These are phyloP conservation scores for Osedax fenrisi DNA, from an alignment of 2,888 invertebrate genomes.

Conservation along the genomic window DNA sequence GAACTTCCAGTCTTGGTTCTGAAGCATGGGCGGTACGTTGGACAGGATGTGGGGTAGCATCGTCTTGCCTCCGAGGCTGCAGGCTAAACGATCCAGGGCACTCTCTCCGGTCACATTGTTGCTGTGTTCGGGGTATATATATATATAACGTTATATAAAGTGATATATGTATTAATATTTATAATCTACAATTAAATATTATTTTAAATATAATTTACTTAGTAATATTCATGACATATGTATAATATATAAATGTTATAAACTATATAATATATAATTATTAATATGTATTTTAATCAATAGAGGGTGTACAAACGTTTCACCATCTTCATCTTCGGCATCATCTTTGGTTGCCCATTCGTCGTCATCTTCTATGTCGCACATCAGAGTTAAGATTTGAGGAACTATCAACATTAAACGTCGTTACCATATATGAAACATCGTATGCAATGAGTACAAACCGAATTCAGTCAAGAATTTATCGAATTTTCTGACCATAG, in stretches of 20 bases:
- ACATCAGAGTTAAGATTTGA: constrained; percentile 60
- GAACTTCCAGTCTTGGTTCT: constrained; percentile 56
- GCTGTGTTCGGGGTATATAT: constrained; percentile 52
- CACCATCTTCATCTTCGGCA: constrained; percentile 63
- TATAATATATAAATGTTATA: background rate
- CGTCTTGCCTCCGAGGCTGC: constrained; percentile 82
- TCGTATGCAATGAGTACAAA: no score
- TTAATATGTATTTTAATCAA: no score
- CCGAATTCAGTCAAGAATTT: constrained; percentile 62
- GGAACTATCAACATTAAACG: constrained; percentile 57
- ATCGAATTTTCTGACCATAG: constrained; percentile 73
- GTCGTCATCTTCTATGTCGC: constrained; percentile 49
- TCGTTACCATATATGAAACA: no score
- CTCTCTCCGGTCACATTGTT: constrained; percentile 91
- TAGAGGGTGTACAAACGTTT: constrained; percentile 32
- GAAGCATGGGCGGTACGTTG: constrained; percentile 74
- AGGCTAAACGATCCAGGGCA: constrained; percentile 88
- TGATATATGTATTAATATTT: background rate
- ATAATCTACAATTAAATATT: background rate
- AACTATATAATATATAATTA: no score
- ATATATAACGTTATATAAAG: background rate
- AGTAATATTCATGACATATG: background rate
- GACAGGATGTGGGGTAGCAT: constrained; percentile 77
- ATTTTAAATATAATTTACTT: background rate
- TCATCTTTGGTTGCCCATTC: constrained; percentile 74